Conservation (phyloP, 2,888 invertebrate genomes). For the Antheraea yamamai region DNA sequence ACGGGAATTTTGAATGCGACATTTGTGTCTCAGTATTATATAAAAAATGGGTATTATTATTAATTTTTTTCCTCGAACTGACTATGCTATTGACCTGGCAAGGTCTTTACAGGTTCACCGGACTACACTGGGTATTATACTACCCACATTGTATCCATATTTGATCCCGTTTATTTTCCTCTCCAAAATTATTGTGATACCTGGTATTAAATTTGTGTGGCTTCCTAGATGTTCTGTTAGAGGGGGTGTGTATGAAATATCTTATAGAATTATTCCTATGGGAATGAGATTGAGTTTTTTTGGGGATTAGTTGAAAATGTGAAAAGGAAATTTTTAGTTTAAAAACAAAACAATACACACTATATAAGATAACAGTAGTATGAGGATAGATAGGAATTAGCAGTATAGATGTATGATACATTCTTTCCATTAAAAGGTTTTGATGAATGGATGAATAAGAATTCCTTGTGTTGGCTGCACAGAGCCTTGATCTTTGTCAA, state of each 20-base stretch:
- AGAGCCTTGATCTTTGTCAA: constrained; percentile 21
- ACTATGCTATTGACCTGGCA: no score
- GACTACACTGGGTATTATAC: neutral
- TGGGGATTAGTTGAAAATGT: constrained; percentile 29
- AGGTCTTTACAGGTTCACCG: no score
- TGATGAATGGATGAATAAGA: constrained; percentile 18
- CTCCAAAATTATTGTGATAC: constrained; percentile 40
- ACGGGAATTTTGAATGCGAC: constrained; percentile 8
- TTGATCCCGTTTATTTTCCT: constrained; percentile 11
- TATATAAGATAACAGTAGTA: constrained; percentile 42
- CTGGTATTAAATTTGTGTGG: constrained; percentile 35
- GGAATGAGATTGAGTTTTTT: constrained; percentile 11
- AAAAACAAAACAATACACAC: constrained; percentile 59
- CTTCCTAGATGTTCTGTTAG: constrained; percentile 38
- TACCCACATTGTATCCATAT: neutral
- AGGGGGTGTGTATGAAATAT: constrained; percentile 48
- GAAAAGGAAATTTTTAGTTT: constrained; percentile 37
- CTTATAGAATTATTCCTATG: constrained; percentile 33
- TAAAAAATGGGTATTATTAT: no score
- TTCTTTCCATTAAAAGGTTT: constrained; percentile 16
- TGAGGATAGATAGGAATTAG: constrained; percentile 26
- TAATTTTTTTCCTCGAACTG: no score
- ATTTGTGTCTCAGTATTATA: constrained; percentile 3
- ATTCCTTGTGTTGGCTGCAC: constrained; percentile 19
- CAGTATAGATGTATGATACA: constrained; percentile 16